Evolutionary conservation across 2,888 invertebrate species (phyloP).

Genomic region (Ashinkailepas kermadecensis): DNA sequence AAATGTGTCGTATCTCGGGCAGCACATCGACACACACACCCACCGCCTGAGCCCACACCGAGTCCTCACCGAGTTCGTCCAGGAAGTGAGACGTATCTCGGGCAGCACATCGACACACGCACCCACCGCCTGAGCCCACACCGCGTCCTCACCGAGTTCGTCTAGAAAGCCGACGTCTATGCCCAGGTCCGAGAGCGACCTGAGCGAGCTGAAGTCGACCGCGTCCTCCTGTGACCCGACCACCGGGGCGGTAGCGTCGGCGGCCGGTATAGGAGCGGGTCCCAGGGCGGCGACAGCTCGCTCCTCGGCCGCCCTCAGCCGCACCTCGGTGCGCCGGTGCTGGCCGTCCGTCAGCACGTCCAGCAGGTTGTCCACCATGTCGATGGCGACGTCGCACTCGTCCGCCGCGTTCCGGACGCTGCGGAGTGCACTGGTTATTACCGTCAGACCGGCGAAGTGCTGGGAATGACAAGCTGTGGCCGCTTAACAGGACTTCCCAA

Average conservation of each 20-base stretch:
- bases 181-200: slow-evolving; percentile 64
- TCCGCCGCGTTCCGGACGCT: slow-evolving; percentile 69
- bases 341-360: slow-evolving; percentile 76
- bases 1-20: too few relatives aligned
- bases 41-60: too few relatives aligned
- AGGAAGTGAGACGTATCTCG: slow-evolving; percentile 40
- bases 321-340: slow-evolving; percentile 66
- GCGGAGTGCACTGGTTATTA: slow-evolving; percentile 31
- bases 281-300: too few relatives aligned
- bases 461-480: too few relatives aligned
- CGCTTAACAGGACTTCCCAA: too few relatives aligned
- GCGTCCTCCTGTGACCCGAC: not conserved
- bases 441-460: slow-evolving; percentile 14
- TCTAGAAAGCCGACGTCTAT: slow-evolving; percentile 77
- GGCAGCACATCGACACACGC: not conserved
- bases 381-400: slow-evolving; percentile 66
- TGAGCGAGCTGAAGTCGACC: slow-evolving; percentile 53
- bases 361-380: slow-evolving; percentile 69
- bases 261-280: not conserved
- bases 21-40: not conserved
- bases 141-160: slow-evolving; percentile 49
- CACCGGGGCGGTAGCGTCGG: not conserved
- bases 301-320: not conserved
- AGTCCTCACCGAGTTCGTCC: slow-evolving; percentile 52
- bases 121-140: too few relatives aligned